Conservation (phyloP, 2,797 vertebrate species). For the Macrochelys suwanniensis region DNA sequence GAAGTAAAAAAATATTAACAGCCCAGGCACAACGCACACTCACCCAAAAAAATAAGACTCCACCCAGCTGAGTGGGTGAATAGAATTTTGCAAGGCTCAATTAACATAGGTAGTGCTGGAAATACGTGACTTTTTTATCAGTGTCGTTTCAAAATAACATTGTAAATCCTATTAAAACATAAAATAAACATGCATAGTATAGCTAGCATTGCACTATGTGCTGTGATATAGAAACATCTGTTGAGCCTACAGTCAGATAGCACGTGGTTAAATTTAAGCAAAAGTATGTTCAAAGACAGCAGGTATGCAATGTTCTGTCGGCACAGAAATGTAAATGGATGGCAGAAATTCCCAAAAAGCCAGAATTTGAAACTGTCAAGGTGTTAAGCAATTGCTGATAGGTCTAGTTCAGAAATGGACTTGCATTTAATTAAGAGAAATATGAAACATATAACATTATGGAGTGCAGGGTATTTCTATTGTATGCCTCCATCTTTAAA, state of each 20-base stretch:
- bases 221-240: background rate
- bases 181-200: background rate
- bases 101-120: conserved; percentile 58
- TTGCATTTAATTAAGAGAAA: background rate
- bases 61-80: conserved; percentile 69
- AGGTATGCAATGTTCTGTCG: background rate
- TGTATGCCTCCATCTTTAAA: background rate
- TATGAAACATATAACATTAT: background rate
- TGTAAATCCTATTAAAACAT: conserved; percentile 23
- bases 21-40: conserved; percentile 60
- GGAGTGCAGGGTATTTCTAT: fast-evolving
- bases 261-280: background rate
- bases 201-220: background rate
- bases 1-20: conserved; percentile 58
- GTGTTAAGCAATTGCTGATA: background rate
- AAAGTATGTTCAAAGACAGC: background rate
- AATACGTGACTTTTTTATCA: conserved; percentile 60
- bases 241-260: background rate
- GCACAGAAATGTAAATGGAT: background rate
- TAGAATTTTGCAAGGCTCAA: conserved; percentile 61
- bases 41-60: conserved; percentile 63
- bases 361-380: background rate
- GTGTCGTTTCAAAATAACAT: conserved; percentile 61
- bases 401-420: background rate
- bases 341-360: background rate